phyloP scores from a whole-genome alignment of 1,140 invertebrate species.

The Drosophila arawakana region DNA sequence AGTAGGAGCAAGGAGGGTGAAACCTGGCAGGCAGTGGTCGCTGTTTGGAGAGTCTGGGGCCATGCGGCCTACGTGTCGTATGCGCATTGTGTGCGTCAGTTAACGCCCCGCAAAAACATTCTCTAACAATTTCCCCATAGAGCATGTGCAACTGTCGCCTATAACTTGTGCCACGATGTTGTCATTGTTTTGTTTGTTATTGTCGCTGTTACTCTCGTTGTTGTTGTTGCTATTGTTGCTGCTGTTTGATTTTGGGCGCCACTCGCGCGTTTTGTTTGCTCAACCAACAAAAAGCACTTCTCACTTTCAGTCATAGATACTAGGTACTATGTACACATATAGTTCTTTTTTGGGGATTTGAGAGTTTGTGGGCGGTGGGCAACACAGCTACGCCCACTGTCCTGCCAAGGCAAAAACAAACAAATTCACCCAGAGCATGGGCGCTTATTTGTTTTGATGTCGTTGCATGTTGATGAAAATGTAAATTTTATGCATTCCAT shows the following conservation, averaged over 20 bases:
- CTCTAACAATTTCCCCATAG: constrained; percentile 29
- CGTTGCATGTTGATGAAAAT: constrained; percentile 70
- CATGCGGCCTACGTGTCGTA: constrained; percentile 62
- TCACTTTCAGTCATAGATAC: constrained; percentile 63
- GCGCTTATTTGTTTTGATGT: constrained; percentile 58
- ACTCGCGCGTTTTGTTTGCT: constrained; percentile 54
- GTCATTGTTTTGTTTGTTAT: constrained; percentile 38
- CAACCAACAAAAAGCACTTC: constrained; percentile 63
- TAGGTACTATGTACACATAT: constrained; percentile 39
- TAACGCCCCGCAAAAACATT: constrained; percentile 20
- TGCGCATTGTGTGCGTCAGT: constrained; percentile 62
- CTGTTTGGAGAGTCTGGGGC: constrained; percentile 9
- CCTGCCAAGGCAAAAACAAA: constrained; percentile 34
- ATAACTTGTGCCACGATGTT: constrained; percentile 47
- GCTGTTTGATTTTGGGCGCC: constrained; percentile 60
- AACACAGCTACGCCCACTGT: constrained; percentile 1
- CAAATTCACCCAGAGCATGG: constrained; percentile 1
- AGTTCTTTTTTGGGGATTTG: constrained; percentile 16
- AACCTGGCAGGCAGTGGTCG: too few relatives aligned
- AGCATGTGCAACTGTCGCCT: constrained; percentile 59
- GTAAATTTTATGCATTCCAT: constrained; percentile 70
- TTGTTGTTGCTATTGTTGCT: constrained; percentile 14
- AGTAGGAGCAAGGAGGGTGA: background rate
- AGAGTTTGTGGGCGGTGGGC: background rate
- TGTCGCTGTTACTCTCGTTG: constrained; percentile 5